A percentile compares a stretch with the other conserved stretches of the same genome.
phyloP scores from a whole-genome alignment of 2,888 invertebrate genomes.

The Noctua pronuba region DNA sequence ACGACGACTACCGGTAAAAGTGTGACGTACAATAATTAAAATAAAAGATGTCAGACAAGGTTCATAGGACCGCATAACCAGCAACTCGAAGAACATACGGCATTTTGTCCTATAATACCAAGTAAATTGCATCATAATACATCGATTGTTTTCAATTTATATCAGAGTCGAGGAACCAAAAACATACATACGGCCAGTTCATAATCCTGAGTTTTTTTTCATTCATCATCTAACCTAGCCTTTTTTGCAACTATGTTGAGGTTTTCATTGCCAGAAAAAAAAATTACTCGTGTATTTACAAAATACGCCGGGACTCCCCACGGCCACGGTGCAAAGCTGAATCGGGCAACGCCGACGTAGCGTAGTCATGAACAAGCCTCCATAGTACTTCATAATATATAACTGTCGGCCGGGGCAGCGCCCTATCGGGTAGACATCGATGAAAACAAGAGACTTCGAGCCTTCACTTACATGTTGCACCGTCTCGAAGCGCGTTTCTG shows the following conservation, averaged over 20 bases:
- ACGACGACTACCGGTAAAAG: constrained; percentile 61
- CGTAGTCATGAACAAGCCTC: neutral
- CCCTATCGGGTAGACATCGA: neutral
- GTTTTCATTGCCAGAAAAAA: neutral
- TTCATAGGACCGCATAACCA: neutral
- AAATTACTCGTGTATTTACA: neutral
- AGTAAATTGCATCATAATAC: neutral
- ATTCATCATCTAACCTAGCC: too few relatives aligned
- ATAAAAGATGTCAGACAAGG: neutral
- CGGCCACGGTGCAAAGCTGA: neutral
- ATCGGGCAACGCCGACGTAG: neutral
- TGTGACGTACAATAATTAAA: neutral
- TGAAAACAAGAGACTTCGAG: neutral
- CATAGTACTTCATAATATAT: neutral
- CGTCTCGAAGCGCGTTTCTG: neutral
- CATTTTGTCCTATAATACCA: neutral
- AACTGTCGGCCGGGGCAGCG: neutral
- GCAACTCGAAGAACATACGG: neutral
- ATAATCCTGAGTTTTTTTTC: too few relatives aligned
- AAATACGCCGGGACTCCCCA: constrained; percentile 1
- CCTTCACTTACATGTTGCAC: neutral
- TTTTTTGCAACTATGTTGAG: too few relatives aligned
- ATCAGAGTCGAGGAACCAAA: neutral
- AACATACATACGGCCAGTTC: neutral
- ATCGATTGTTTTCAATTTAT: neutral